Evolutionary conservation across 2,797 vertebrate species (phyloP).

Genomic region (Delichon dasypus): DNA sequence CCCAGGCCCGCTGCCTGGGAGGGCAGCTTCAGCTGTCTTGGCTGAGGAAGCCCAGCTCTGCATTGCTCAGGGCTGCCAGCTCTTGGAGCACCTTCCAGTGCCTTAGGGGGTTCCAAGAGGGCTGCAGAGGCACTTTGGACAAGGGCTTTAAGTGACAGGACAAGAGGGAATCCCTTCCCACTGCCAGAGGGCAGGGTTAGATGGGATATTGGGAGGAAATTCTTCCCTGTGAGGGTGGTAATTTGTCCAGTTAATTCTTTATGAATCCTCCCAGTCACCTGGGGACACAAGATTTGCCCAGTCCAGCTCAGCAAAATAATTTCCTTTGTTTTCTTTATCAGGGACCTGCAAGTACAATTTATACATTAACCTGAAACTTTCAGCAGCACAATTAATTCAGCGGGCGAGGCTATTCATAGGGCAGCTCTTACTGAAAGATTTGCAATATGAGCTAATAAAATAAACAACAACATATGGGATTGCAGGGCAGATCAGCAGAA

Average conservation of each 20-base stretch:
- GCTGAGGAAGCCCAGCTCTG: background rate
- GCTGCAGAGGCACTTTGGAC: background rate
- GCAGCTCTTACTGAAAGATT: background rate
- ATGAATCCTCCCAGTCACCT: background rate
- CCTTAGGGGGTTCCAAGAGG: background rate
- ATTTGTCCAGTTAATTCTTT: background rate
- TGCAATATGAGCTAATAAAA: slow-evolving; percentile 36
- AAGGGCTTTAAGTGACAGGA: background rate
- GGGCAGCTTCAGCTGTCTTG: background rate
- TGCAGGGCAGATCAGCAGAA: background rate
- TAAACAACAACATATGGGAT: slow-evolving; percentile 42
- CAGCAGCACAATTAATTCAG: background rate
- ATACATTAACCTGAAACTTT: slow-evolving; percentile 35
- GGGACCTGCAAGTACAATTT: background rate
- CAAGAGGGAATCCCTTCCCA: background rate
- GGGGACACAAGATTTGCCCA: background rate
- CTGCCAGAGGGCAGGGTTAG: background rate
- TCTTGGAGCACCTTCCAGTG: background rate
- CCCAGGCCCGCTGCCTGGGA: background rate
- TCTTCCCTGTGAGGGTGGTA: background rate
- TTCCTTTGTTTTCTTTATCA: background rate
- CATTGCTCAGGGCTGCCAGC: background rate
- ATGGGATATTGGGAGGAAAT: background rate
- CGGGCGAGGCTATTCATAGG: background rate
- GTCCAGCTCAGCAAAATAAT: background rate